A percentile compares a stretch with the other conserved stretches of the same genome.
Evolutionary conservation across 37 sponge, comb jelly and placozoan species (phyloP).

Genomic region (Aplysina aerophoba): DNA sequence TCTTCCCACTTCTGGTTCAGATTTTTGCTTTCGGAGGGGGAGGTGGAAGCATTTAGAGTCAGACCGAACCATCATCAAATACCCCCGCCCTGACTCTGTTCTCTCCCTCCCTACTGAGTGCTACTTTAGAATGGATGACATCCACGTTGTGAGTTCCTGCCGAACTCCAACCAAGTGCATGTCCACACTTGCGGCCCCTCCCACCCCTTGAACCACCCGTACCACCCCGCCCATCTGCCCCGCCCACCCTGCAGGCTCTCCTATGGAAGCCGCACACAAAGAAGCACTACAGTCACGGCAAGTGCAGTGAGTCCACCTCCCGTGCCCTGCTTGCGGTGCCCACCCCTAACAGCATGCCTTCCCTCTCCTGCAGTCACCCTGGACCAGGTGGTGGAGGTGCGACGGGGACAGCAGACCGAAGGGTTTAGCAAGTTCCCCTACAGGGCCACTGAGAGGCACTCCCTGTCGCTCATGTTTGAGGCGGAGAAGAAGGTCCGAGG

Average conservation of each 20-base stretch:
- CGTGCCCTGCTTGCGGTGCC: not conserved
- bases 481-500: conserved; percentile 29
- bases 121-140: conserved; percentile 5
- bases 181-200: not conserved
- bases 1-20: not conserved
- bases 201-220: no score
- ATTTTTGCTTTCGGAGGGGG: not conserved
- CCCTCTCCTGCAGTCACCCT: conserved; percentile 37
- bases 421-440: conserved; percentile 76
- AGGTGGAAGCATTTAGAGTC: conserved; percentile 2
- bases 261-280: conserved; percentile 9
- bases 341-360: not conserved
- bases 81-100: not conserved
- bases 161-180: not conserved
- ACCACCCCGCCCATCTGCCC: no score
- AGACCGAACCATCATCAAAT: conserved; percentile 4
- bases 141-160: conserved; percentile 6
- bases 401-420: conserved; percentile 67
- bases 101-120: not conserved
- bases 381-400: conserved; percentile 62
- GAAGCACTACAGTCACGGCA: not conserved
- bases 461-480: conserved; percentile 79
- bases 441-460: conserved; percentile 58
- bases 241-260: not conserved
- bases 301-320: conserved; percentile 1